phyloP scores from a whole-genome alignment of 1,140 invertebrate species.

The Leptinotarsa undecemlineata region DNA sequence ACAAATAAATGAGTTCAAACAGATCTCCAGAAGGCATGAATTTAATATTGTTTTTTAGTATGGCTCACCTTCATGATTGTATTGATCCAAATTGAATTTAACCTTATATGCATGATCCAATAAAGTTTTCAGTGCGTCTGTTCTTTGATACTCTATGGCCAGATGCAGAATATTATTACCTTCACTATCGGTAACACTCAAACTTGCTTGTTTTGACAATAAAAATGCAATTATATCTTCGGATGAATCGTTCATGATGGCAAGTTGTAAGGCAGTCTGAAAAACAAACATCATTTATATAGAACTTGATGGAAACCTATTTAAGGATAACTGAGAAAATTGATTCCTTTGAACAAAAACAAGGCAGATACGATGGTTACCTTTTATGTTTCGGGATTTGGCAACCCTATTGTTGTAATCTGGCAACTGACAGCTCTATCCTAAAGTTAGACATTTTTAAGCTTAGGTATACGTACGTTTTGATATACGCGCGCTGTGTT shows the following conservation, averaged over 20 bases:
- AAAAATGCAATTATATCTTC: constrained; percentile 38
- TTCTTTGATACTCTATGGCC: constrained; percentile 35
- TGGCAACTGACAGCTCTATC: too few relatives aligned
- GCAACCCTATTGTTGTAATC: too few relatives aligned
- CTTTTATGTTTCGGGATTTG: too few relatives aligned
- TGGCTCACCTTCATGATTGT: constrained; percentile 37
- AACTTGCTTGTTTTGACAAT: constrained; percentile 39
- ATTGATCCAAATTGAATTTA: constrained; percentile 25
- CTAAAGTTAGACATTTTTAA: too few relatives aligned
- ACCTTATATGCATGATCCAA: constrained; percentile 20
- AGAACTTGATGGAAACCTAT: too few relatives aligned
- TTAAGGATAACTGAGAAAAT: too few relatives aligned
- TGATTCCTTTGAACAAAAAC: too few relatives aligned
- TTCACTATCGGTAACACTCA: constrained; percentile 38
- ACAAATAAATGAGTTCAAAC: neutral
- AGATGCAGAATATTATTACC: constrained; percentile 49
- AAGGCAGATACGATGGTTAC: too few relatives aligned
- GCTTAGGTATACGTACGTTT: too few relatives aligned
- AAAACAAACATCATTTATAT: constrained; percentile 19
- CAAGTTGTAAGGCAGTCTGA: constrained; percentile 47
- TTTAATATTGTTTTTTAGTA: neutral
- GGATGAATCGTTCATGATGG: constrained; percentile 36
- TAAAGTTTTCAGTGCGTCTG: constrained; percentile 30
- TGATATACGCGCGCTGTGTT: too few relatives aligned
- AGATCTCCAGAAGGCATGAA: neutral